A percentile compares a stretch with the other conserved stretches of the same genome.
These are phyloP conservation scores for Ciconia stormi DNA, from an alignment of 2,113 vertebrate species.

Conservation along the genomic window DNA sequence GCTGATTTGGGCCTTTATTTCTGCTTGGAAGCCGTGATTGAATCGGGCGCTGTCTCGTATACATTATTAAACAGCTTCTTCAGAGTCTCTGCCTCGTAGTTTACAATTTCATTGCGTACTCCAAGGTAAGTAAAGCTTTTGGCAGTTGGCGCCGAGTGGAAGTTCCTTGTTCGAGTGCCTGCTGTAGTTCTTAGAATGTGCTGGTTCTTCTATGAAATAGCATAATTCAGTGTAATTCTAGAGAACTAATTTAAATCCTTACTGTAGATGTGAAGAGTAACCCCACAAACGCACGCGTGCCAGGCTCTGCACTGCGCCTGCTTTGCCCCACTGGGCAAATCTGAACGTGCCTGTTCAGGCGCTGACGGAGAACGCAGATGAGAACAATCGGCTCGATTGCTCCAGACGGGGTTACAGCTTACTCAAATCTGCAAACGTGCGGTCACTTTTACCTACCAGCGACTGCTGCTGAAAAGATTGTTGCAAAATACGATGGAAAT, in stretches of 20 bases:
- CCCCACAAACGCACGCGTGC: neutral
- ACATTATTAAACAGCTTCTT: no score
- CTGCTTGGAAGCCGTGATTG: no score
- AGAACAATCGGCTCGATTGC: neutral
- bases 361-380: neutral
- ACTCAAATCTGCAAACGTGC: neutral
- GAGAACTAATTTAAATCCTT: neutral
- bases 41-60: no score
- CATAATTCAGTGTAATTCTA: neutral
- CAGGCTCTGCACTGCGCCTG: neutral
- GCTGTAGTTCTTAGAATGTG: neutral
- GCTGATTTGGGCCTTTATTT: neutral
- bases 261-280: neutral
- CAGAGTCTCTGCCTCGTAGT: neutral
- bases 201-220: neutral
- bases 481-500: neutral
- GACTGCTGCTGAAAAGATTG: neutral
- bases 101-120: neutral
- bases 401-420: neutral
- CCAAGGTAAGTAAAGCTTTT: neutral
- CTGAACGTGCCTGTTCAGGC: neutral
- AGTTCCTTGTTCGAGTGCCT: neutral
- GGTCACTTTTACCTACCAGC: neutral
- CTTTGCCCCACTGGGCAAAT: neutral
- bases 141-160: neutral